Percentiles rank a stretch among this genome's conserved stretches.
These are phyloP conservation scores for Hoplodrina ambigua DNA, from an alignment of 2,888 invertebrate genomes.

Conservation along the genomic window DNA sequence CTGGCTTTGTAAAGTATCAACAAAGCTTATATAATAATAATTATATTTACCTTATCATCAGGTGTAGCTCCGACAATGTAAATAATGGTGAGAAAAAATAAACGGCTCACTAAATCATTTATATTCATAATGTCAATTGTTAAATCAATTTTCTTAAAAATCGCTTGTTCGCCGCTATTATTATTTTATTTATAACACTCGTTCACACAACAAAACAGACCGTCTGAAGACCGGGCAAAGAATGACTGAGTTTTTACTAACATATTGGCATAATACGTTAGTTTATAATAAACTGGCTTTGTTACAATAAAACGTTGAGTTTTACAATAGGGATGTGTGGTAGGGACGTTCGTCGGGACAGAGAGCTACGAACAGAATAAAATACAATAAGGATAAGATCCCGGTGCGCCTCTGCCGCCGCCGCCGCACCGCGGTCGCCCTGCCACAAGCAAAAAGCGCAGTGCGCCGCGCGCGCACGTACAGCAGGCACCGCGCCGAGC, in stretches of 20 bases:
- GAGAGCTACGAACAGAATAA: slow-evolving; percentile 86
- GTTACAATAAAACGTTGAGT: slow-evolving; percentile 69
- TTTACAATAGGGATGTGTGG: slow-evolving; percentile 71
- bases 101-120: slow-evolving; percentile 79
- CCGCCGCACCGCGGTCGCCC: slow-evolving; percentile 68
- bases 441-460: slow-evolving; percentile 75
- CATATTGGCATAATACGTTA: slow-evolving; percentile 81
- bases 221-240: slow-evolving; percentile 71
- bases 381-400: slow-evolving; percentile 84
- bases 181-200: slow-evolving; percentile 76
- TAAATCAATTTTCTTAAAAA: slow-evolving; percentile 60
- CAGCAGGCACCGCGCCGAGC: slow-evolving; percentile 50
- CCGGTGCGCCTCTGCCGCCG: slow-evolving; percentile 72
- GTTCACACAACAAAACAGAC: slow-evolving; percentile 79
- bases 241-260: slow-evolving; percentile 74
- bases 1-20: slow-evolving; percentile 13
- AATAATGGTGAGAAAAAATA: slow-evolving; percentile 81
- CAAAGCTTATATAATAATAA: slow-evolving; percentile 44
- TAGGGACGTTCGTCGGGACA: slow-evolving; percentile 80
- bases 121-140: slow-evolving; percentile 80
- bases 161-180: slow-evolving; percentile 60
- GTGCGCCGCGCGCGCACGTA: slow-evolving; percentile 57
- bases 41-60: slow-evolving; percentile 81
- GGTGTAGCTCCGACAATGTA: slow-evolving; percentile 78
- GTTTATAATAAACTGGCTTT: slow-evolving; percentile 71